Conservation (phyloP, 2,797 vertebrate genomes). For the Cynodonichthys magdalenae region DNA sequence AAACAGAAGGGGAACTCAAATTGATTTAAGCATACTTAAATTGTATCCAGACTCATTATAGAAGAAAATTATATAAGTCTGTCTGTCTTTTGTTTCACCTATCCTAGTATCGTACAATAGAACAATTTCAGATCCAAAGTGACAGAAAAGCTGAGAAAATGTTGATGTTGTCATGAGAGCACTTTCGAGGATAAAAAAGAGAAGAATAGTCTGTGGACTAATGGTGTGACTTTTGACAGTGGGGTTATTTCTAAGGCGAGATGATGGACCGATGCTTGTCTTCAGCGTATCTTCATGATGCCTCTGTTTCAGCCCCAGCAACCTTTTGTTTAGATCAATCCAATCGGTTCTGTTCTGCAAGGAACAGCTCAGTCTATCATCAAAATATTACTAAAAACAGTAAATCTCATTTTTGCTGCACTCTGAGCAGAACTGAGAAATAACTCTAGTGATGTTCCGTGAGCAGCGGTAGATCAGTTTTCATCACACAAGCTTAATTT, state of each 20-base stretch:
- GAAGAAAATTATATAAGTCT: not conserved
- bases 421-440: not conserved
- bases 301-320: not conserved
- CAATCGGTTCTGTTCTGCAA: not conserved
- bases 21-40: not conserved
- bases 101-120: not conserved
- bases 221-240: not conserved
- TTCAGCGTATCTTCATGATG: not conserved
- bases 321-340: slow-evolving; percentile 1
- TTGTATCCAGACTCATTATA: not conserved
- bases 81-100: not conserved
- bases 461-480: slow-evolving; percentile 6
- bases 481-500: slow-evolving; percentile 8
- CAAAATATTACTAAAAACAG: not conserved
- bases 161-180: not conserved
- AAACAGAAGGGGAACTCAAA: not conserved
- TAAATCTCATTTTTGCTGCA: not conserved
- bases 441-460: not conserved
- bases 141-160: not conserved
- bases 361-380: not conserved
- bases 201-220: not conserved
- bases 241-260: not conserved
- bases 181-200: not conserved
- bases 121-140: not conserved
- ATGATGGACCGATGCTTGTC: not conserved